Evolutionary conservation across 2,113 vertebrate species (phyloP).

Genomic region (Xerus inauris): DNA sequence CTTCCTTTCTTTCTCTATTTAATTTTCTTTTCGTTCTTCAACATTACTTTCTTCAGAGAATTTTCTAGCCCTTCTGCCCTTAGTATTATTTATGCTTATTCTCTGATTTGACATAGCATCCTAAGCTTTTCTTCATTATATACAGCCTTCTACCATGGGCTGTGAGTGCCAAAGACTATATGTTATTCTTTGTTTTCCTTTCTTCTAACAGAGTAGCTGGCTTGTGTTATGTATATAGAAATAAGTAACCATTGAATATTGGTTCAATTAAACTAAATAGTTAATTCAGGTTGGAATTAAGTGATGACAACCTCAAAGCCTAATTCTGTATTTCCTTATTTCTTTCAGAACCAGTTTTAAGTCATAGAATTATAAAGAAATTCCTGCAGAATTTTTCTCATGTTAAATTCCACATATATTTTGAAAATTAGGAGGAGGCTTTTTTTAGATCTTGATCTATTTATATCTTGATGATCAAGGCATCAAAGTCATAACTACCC

Average conservation of each 20-base stretch:
- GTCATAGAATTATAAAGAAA: neutral
- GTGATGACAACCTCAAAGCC: neutral
- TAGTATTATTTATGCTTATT: neutral
- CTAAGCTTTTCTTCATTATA: neutral
- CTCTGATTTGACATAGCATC: neutral
- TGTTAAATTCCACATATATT: neutral
- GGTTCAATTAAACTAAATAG: neutral
- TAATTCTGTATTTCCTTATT: neutral
- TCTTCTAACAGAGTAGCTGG: neutral
- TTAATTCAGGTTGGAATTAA: neutral
- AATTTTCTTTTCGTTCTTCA: neutral
- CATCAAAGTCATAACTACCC: neutral
- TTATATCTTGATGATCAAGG: neutral
- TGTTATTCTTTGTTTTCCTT: neutral
- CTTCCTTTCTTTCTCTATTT: neutral
- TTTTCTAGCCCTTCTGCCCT: neutral
- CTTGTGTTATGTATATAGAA: neutral
- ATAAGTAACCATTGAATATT: neutral
- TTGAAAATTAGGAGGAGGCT: neutral
- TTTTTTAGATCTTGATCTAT: neutral
- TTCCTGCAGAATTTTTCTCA: neutral
- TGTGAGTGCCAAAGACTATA: neutral
- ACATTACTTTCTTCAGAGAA: neutral
- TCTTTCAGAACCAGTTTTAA: neutral
- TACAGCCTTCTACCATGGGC: neutral